These are phyloP conservation scores for Philypnodon macrostomus DNA, from an alignment of 2,797 vertebrate species.

Conservation along the genomic window DNA sequence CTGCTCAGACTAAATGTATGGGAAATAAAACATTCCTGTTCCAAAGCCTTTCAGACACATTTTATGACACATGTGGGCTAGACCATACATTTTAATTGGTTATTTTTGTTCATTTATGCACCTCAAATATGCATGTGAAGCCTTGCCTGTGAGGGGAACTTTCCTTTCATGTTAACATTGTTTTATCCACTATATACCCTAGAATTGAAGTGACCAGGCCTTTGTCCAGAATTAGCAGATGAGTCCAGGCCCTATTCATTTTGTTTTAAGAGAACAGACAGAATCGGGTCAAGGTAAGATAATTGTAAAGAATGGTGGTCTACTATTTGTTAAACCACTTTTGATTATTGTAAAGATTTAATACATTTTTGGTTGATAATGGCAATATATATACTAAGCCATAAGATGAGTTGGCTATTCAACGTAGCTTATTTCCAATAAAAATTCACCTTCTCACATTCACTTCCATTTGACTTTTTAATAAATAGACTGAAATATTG, in stretches of 20 bases:
- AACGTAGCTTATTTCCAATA: no score
- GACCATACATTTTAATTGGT: conserved; percentile 45
- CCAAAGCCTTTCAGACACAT: conserved; percentile 4
- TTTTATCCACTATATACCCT: conserved; percentile 46
- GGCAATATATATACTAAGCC: no score
- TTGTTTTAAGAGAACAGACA: conserved; percentile 32
- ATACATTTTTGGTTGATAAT: no score
- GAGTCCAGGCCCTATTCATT: conserved; percentile 23
- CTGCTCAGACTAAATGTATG: conserved; percentile 22
- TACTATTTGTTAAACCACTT: no score
- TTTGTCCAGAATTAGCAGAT: conserved; percentile 38
- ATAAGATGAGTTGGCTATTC: no score
- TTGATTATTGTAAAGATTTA: no score
- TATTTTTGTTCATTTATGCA: conserved; percentile 40
- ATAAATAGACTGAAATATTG: no score
- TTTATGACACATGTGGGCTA: conserved; percentile 18
- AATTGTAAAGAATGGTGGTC: no score
- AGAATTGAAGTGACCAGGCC: conserved; percentile 51
- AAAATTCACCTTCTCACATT: no score
- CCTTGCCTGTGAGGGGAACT: conserved; percentile 30
- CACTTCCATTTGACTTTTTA: neutral
- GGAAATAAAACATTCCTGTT: no score
- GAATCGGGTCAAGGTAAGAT: conserved; percentile 12
- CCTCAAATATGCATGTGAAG: conserved; percentile 22
- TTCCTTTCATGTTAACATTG: conserved; percentile 51